phyloP scores from a whole-genome alignment of 2,888 invertebrate genomes.

The Heterodera filipjevi region DNA sequence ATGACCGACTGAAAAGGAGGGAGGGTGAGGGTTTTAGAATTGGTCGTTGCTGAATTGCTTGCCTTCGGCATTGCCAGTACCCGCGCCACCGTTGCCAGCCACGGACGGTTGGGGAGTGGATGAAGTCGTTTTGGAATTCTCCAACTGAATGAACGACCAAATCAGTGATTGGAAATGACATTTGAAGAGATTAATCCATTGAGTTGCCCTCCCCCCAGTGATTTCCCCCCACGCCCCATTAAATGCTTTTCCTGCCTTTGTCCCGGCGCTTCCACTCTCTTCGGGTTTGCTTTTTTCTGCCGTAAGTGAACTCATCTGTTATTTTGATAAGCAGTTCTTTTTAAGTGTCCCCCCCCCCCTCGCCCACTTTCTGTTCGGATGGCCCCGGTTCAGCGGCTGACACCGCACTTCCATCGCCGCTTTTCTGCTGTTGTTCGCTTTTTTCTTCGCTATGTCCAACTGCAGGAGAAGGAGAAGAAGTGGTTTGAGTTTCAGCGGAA shows the following conservation, averaged over 20 bases:
- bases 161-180: background rate
- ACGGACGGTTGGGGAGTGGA: background rate
- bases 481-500: constrained; percentile 4
- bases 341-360: background rate
- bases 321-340: background rate
- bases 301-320: constrained; percentile 8
- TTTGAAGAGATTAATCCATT: too few species aligned
- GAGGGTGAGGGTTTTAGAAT: background rate
- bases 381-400: background rate
- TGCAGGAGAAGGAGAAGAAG: background rate
- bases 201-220: too few species aligned
- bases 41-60: background rate
- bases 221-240: too few species aligned
- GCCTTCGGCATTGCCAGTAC: background rate
- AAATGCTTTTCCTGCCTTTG: background rate
- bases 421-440: background rate
- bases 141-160: background rate
- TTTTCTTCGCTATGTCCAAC: constrained; percentile 10
- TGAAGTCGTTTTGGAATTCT: background rate
- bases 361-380: constrained; percentile 22
- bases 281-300: constrained; percentile 26
- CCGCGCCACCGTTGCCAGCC: background rate
- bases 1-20: background rate
- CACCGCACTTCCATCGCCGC: background rate
- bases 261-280: background rate